Conservation (phyloP, 1,140 invertebrate species). For the Diabrotica undecimpunctata region DNA sequence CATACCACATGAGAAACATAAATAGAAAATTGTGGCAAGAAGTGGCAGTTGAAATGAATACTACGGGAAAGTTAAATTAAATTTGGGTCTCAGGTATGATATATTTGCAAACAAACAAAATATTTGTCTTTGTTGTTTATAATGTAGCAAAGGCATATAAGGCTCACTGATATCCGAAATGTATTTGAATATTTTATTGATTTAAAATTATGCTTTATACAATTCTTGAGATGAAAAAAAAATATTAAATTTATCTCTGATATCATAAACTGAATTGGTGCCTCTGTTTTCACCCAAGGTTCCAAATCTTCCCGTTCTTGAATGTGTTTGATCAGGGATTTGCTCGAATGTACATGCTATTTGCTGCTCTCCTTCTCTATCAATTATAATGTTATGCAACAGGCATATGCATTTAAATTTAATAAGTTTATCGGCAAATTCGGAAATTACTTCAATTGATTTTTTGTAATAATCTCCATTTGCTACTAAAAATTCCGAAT, state of each 20-base stretch:
- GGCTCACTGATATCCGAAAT: too few species aligned
- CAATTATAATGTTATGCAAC: conserved; percentile 22
- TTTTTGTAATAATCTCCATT: conserved; percentile 6
- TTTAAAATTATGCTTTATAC: not conserved
- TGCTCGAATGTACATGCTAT: not conserved
- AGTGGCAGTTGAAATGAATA: conserved; percentile 7
- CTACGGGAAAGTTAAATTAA: conserved; percentile 8
- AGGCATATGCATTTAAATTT: conserved; percentile 15
- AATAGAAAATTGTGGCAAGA: conserved; percentile 14
- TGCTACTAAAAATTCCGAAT: not conserved
- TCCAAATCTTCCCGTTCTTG: too few species aligned
- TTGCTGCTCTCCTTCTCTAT: conserved; percentile 18
- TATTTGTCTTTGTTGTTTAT: too few species aligned
- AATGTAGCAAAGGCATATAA: too few species aligned
- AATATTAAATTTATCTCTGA: conserved; percentile 19
- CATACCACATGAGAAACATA: conserved; percentile 9
- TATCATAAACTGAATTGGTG: conserved; percentile 14
- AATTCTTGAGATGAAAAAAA: conserved; percentile 15
- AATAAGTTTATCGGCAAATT: conserved; percentile 9
- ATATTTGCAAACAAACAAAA: too few species aligned
- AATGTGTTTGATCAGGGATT: too few species aligned
- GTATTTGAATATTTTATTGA: too few species aligned
- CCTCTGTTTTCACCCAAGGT: conserved; percentile 16
- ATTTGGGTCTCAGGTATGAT: not conserved
- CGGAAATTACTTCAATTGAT: not conserved